Evolutionary conservation across 2,888 invertebrate genomes (phyloP), one percentile per base, ranked within the genome.

Genomic region (Amiota communis): DNA sequence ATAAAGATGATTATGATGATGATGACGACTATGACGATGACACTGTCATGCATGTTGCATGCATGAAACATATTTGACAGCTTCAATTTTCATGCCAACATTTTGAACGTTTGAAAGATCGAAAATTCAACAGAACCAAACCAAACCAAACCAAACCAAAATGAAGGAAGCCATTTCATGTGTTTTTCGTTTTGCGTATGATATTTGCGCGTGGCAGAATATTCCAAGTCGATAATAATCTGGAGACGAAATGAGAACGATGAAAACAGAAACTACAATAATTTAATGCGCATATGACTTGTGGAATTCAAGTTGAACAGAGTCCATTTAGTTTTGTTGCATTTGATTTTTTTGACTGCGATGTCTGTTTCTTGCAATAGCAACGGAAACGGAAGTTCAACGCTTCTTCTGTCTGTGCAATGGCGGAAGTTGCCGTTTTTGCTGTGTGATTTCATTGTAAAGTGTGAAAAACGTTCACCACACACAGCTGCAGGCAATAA

Each of bases 71-170:
- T 53, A 68, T 76, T 77, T 78, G 79, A 76, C 79, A 79, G 74
- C 77, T 77, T 79, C 78, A 78, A 77, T 79, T 77, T 76, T 74
- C 63, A 36, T 36, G 36, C 36, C 36, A 56, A 36, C 70, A 49
- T 49, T 11, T 17, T 17, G 13, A 70, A 70, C 20, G 47, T 36
- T 36, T 36, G 36, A 36, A 6, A 2, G 3, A 36, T 36, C 36
- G 36, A 36, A 36, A 36, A 36, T 0, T 6, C 36, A 36, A 36
- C 36, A 36, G 36, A 36, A 68, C 53, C 11, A 11, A 17, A 53
- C 20, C 20, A 51, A 23, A 23, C 23, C 23, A 15, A 51, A 68
- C 53, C 11, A 11, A 17, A 53, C 20, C 20, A 51, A 48, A 36
- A 2, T 4, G 8, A 65, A 20, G 17, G 20, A 11, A 17, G 3